phyloP scores from a whole-genome alignment of 2,888 invertebrate genomes.

The Malthinus flaveolus region DNA sequence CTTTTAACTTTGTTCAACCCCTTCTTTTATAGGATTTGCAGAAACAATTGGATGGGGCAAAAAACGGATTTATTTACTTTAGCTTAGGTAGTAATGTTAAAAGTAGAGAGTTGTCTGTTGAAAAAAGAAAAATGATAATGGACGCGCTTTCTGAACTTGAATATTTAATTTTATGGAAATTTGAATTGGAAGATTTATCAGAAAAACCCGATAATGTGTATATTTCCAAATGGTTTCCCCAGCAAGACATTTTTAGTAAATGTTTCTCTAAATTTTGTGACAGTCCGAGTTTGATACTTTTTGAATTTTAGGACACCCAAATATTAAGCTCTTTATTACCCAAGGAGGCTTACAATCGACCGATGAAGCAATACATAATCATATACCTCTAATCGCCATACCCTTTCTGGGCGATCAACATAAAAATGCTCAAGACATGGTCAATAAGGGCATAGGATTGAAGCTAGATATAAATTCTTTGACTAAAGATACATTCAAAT shows the following conservation, averaged over 20 bases:
- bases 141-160: not conserved
- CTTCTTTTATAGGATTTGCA: not conserved
- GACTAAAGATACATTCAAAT: not conserved
- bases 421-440: not conserved
- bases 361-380: not conserved
- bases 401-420: not conserved
- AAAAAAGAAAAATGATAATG: not conserved
- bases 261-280: too few relatives aligned
- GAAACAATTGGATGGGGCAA: not conserved
- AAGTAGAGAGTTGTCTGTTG: not conserved
- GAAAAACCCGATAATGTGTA: not conserved
- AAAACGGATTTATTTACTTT: not conserved
- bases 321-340: not conserved
- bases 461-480: not conserved
- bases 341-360: not conserved
- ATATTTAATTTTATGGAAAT: not conserved
- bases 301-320: not conserved
- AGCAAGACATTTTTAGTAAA: conserved; percentile 1
- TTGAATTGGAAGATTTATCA: not conserved
- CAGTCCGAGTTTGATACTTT: too few relatives aligned
- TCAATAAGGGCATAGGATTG: not conserved
- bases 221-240: not conserved
- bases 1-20: too few relatives aligned
- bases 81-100: conserved; percentile 1
- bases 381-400: not conserved